phyloP scores from a whole-genome alignment of 2,797 vertebrate genomes.

The Hypotaenidia okinawae region DNA sequence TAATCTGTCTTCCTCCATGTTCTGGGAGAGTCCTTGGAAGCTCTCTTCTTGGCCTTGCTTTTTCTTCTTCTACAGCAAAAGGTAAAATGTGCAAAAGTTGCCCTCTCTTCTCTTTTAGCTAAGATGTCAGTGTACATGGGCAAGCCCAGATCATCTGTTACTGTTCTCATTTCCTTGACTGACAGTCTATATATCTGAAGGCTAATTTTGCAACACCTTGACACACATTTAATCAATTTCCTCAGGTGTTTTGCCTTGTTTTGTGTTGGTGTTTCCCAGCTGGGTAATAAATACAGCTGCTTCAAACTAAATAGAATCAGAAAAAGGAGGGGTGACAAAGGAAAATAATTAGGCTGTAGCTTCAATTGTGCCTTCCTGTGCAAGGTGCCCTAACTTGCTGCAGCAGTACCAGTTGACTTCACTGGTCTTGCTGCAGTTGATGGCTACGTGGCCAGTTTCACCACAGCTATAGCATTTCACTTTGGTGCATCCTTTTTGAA shows the following conservation, averaged over 20 bases:
- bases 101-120: background rate
- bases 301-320: conserved; percentile 81
- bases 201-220: background rate
- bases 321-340: conserved; percentile 99
- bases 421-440: conserved; percentile 97
- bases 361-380: conserved; percentile 98
- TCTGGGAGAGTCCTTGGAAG: background rate
- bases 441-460: conserved; percentile 97
- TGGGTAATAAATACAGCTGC: background rate
- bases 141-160: background rate
- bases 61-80: background rate
- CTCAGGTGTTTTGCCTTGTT: background rate
- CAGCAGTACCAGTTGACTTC: conserved; percentile 99
- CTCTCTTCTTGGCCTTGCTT: background rate
- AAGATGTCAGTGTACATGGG: background rate
- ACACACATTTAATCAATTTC: background rate
- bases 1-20: background rate
- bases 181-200: background rate
- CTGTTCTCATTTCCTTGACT: background rate
- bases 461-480: conserved; percentile 79
- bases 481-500: no score
- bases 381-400: conserved; percentile 97
- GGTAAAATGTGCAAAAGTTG: background rate
- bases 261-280: background rate
- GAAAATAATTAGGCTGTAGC: conserved; percentile 95